Base-by-base conservation (phyloP, 2,113 vertebrate genomes). In the Gulo gulo region DNA sequence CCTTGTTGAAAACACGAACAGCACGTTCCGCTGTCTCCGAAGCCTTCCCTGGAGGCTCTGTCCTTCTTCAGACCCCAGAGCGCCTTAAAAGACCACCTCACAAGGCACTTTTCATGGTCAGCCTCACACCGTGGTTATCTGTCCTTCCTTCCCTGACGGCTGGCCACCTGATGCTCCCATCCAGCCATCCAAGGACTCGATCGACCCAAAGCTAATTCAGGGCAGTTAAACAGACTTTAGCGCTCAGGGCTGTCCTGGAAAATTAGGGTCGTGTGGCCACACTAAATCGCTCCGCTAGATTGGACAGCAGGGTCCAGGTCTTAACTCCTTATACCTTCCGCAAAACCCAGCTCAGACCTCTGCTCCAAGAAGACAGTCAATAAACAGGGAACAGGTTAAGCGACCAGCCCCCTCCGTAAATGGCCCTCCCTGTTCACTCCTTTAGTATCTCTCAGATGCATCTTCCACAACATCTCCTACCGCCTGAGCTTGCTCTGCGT, bases 1-100 rank as follows among this genome's bases (percentile, higher is more conserved):
- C 11, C 71, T 63, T 59, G 59, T n/a, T 85, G 74, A 39, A 50
- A 57, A 42, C 3, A 34, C 18, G 18, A n/a, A 55, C 14, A 15
- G 7, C 36, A 14, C 6, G 2, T 4, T 67, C 55, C 59, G 23
- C 24, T 8, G 50, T 85, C 76, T 69, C 65, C 13, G 13, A 7
- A 74, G 0, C 11, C 15, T 36, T 21, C 42, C 29, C 50, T 14
- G 9, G 74, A n/a, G 45, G 2, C 34, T 1, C 31, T 7, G 16
- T 1, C 65, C 34, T 36, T 47, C 57, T 7, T n/a, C 36, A n/a
- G 50, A 47, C 13, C 86, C 31, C 79, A 39, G 39, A 65, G 69
- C 20, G 0, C 55, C 47, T 82, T 16, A 14, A 2, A 13, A 12
- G 34, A 78, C 3, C n/a, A 3, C 23, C 23, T 39, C 57, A 0